A percentile compares a stretch with the other conserved stretches of the same genome.
Evolutionary conservation across 2,113 vertebrate genomes (phyloP).

Genomic region (Mastomys natalensis): DNA sequence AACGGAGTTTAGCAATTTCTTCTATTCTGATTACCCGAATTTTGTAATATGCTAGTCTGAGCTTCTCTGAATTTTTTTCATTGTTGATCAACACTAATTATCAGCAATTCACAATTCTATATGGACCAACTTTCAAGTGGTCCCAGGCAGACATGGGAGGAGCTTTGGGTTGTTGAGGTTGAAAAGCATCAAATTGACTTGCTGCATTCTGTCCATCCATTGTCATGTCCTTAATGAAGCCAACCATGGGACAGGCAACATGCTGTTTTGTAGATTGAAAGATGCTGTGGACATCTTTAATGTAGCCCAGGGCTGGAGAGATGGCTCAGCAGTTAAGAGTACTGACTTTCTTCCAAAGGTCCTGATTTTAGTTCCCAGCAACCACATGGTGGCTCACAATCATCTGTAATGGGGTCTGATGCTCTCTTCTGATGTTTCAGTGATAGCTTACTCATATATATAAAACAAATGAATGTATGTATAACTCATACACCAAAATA

Average conservation of each 20-base stretch:
- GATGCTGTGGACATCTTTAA: neutral
- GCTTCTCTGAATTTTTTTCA: neutral
- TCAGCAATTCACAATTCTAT: neutral
- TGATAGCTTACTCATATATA: too few species aligned
- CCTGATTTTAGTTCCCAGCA: too few species aligned
- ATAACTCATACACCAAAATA: too few species aligned
- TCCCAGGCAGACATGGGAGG: rapidly evolving
- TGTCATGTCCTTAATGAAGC: neutral
- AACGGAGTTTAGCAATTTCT: slow-evolving; percentile 47
- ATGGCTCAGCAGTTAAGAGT: too few species aligned
- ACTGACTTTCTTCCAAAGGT: too few species aligned
- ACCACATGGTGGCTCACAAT: too few species aligned
- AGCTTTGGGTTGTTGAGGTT: neutral
- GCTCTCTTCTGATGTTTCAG: too few species aligned
- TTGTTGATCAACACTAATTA: neutral
- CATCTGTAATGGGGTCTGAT: too few species aligned
- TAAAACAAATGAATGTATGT: too few species aligned
- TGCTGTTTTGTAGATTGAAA: neutral
- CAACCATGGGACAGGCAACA: too few species aligned
- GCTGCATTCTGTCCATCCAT: neutral
- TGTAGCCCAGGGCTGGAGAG: neutral
- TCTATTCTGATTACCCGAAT: neutral
- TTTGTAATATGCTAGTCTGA: neutral
- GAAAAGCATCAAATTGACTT: too few species aligned
- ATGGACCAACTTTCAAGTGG: neutral